Conservation (phyloP, 2,113 vertebrate species). For the Corvus hawaiiensis region DNA sequence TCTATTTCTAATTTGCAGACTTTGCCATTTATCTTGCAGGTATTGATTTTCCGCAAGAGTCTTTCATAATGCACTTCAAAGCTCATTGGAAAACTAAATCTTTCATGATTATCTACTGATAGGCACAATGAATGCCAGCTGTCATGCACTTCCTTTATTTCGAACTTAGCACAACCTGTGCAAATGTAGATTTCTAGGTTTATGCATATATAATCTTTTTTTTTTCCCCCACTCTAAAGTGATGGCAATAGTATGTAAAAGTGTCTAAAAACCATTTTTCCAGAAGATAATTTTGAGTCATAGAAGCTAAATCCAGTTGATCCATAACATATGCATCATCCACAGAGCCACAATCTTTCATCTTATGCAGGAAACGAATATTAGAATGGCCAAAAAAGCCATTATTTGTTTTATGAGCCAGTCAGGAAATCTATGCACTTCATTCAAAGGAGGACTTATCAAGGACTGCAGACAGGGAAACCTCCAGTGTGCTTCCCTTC, state of each 20-base stretch:
- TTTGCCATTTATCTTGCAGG: not conserved
- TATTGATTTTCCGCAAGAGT: constrained; percentile 24
- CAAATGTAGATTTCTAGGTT: not conserved
- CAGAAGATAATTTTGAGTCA: not conserved
- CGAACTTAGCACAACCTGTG: not conserved
- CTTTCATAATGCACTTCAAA: constrained; percentile 1
- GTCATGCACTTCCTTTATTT: not conserved
- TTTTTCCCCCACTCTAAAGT: not conserved
- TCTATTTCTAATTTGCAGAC: not conserved
- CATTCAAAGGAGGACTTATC: not conserved
- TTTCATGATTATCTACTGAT: not conserved
- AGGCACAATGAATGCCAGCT: not conserved
- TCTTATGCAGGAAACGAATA: not conserved
- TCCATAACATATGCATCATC: not conserved
- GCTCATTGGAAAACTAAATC: not conserved
- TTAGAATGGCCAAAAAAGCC: not conserved
- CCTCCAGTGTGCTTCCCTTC: not conserved
- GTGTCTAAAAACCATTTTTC: not conserved
- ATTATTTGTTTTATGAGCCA: not conserved
- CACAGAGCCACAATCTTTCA: not conserved
- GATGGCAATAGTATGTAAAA: not conserved
- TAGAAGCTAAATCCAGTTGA: not conserved
- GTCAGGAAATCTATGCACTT: not conserved
- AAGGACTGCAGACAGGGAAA: not conserved
- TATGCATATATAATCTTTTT: not conserved